phyloP scores from a whole-genome alignment of 2,113 vertebrate species.

The Ahaetulla prasina region DNA sequence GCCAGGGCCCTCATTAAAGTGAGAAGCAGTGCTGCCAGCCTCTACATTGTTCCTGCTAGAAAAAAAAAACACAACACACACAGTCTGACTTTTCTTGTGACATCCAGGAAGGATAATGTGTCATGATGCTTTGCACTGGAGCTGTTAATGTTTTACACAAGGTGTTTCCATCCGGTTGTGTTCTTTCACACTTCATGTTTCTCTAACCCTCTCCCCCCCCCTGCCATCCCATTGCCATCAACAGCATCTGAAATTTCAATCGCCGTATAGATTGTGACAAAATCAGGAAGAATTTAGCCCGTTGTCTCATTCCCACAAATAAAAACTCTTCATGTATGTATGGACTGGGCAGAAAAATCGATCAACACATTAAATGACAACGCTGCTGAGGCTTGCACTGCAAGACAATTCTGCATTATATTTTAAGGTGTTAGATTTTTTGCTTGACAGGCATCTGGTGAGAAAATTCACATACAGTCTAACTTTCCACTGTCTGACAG shows the following conservation, averaged over 20 bases:
- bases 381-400: neutral
- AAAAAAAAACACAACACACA: neutral
- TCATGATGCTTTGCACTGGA: neutral
- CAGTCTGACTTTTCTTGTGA: neutral
- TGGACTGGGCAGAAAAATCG: neutral
- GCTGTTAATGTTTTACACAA: neutral
- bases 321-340: neutral
- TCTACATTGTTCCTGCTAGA: neutral
- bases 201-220: neutral
- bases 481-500: neutral
- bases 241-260: neutral
- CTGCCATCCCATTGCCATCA: neutral
- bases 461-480: neutral
- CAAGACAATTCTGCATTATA: neutral
- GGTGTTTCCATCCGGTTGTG: slow-evolving; percentile 5
- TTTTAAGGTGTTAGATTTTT: slow-evolving; percentile 15
- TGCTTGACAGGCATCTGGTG: slow-evolving; percentile 2
- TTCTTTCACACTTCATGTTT: slow-evolving; percentile 1
- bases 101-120: neutral
- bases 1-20: neutral
- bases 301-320: neutral
- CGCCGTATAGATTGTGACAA: neutral
- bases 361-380: slow-evolving; percentile 9
- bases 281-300: neutral
- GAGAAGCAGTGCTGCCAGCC: neutral